Evolutionary conservation across 2,797 vertebrate genomes (phyloP).

Genomic region (Peromyscus melanophrys): DNA sequence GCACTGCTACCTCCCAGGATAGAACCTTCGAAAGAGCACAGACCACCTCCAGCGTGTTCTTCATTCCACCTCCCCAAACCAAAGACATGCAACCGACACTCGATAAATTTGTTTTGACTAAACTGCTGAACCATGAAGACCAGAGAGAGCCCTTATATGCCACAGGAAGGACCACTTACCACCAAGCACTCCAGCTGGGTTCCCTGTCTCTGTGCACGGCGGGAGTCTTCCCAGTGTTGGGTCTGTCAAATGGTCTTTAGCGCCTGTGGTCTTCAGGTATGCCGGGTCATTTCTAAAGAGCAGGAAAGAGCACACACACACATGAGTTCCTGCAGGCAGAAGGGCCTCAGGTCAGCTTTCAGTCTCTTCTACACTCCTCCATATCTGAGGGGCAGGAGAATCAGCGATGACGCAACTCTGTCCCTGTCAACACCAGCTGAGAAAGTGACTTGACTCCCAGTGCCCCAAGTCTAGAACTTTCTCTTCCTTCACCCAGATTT

Average conservation of each 20-base stretch:
- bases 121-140: background rate
- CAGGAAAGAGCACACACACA: constrained; percentile 15
- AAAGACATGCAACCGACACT: rapidly evolving
- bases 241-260: constrained; percentile 85
- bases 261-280: constrained; percentile 85
- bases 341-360: rapidly evolving
- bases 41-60: background rate
- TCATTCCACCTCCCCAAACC: too few species aligned
- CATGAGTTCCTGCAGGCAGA: background rate
- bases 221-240: constrained; percentile 87
- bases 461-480: background rate
- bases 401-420: rapidly evolving
- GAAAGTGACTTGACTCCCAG: rapidly evolving
- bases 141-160: background rate
- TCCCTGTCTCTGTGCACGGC: constrained; percentile 86
- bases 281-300: constrained; percentile 89
- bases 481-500: background rate
- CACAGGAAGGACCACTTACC: constrained; percentile 87
- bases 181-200: constrained; percentile 86
- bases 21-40: rapidly evolving
- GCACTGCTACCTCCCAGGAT: rapidly evolving
- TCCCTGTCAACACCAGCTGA: background rate
- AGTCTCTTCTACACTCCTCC: background rate
- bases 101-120: too few species aligned
- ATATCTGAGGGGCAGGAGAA: rapidly evolving